Conservation (phyloP, 2,888 invertebrate genomes). For the Phyllotreta striolata region DNA sequence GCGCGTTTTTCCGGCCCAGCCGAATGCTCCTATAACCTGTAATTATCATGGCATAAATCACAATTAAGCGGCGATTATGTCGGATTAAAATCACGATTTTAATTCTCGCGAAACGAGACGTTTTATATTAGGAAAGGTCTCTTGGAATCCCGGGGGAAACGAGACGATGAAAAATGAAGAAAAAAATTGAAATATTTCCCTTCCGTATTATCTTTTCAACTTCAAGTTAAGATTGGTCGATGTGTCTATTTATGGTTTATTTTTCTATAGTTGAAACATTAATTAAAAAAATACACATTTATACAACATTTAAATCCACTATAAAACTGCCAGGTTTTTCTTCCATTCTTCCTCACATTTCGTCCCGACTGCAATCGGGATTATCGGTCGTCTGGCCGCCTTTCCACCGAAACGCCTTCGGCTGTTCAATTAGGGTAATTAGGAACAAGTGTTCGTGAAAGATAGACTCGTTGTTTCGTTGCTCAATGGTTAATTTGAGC, state of each 20-base stretch:
- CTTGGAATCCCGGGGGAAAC: background rate
- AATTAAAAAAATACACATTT: no score
- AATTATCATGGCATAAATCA: slow-evolving; percentile 40
- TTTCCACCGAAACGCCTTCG: slow-evolving; percentile 15
- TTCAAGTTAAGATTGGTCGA: no score
- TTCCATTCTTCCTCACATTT: background rate
- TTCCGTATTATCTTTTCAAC: background rate
- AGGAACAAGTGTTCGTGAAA: slow-evolving; percentile 25
- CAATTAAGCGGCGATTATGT: slow-evolving; percentile 37
- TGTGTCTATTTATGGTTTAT: no score
- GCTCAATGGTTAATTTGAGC: slow-evolving; percentile 25
- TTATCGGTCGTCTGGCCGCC: background rate
- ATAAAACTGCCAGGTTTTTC: background rate
- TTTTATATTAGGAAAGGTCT: slow-evolving; percentile 12
- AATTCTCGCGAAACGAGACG: slow-evolving; percentile 23
- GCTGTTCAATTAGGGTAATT: slow-evolving; percentile 35
- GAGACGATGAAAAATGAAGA: no score
- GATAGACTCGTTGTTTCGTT: slow-evolving; percentile 33
- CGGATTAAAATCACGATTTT: slow-evolving; percentile 33
- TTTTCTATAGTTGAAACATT: no score
- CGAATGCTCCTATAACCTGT: slow-evolving; percentile 29
- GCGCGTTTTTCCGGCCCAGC: slow-evolving; percentile 32
- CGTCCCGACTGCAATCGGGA: background rate
- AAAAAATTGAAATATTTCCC: background rate
- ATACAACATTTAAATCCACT: background rate